These are phyloP conservation scores for Brachionus manjavacas DNA, from an alignment of 1,140 invertebrate species.

Conservation along the genomic window DNA sequence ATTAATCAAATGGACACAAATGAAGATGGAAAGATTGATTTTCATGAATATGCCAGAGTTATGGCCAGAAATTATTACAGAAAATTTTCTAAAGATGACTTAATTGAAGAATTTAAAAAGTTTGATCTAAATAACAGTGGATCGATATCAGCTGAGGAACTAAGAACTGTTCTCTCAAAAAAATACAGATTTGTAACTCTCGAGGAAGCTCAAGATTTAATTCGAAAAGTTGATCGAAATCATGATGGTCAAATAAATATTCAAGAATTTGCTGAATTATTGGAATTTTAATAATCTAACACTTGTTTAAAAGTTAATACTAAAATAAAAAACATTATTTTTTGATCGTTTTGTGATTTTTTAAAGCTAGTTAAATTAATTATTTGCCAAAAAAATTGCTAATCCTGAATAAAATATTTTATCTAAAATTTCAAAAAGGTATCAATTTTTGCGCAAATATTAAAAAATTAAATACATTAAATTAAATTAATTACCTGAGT, in stretches of 20 bases:
- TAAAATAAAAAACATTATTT: background rate
- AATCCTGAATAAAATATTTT: too few relatives aligned
- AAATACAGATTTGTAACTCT: slow-evolving; percentile 10
- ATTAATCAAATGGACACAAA: slow-evolving; percentile 41
- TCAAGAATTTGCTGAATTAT: slow-evolving; percentile 34
- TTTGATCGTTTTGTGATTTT: too few relatives aligned
- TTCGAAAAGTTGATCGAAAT: slow-evolving; percentile 17
- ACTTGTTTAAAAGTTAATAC: background rate
- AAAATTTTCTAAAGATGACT: background rate
- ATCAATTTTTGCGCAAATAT: too few relatives aligned
- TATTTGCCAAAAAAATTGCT: too few relatives aligned
- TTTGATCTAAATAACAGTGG: slow-evolving; percentile 34
- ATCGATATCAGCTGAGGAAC: slow-evolving; percentile 20
- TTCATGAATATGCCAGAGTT: slow-evolving; percentile 11
- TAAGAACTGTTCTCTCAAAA: slow-evolving; percentile 37
- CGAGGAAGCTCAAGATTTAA: slow-evolving; percentile 12
- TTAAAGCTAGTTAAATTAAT: too few relatives aligned
- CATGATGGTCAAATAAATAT: background rate
- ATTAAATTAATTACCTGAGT: too few relatives aligned
- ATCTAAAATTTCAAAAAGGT: too few relatives aligned
- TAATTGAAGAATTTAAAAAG: slow-evolving; percentile 14
- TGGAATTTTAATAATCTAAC: background rate
- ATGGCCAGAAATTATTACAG: slow-evolving; percentile 37
- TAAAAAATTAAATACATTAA: too few relatives aligned
- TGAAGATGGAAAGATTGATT: slow-evolving; percentile 22